These are phyloP conservation scores for Chascanopsetta lugubris DNA, from an alignment of 2,113 vertebrate species.

Conservation along the genomic window DNA sequence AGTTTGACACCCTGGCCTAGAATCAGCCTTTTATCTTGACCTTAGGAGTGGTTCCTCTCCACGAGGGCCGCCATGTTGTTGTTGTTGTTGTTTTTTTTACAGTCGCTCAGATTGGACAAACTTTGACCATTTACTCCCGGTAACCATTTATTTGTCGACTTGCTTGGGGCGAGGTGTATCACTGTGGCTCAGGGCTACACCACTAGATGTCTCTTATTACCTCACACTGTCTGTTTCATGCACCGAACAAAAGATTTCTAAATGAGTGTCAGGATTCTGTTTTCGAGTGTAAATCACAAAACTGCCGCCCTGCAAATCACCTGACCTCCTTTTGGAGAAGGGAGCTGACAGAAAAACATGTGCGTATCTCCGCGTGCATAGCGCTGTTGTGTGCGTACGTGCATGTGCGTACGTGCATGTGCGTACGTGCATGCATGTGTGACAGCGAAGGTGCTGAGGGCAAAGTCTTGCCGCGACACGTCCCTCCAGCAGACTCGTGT, in stretches of 20 bases:
- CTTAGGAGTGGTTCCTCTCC: no score
- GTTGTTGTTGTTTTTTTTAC: no score
- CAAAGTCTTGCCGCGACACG: slow-evolving; percentile 68
- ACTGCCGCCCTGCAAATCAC: neutral
- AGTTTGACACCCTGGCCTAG: no score
- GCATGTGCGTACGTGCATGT: slow-evolving; percentile 23
- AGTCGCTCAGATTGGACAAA: no score
- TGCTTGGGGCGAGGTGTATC: no score
- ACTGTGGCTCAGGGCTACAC: no score
- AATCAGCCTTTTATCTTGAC: no score
- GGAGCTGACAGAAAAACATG: slow-evolving; percentile 49
- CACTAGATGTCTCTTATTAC: no score
- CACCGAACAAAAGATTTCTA: slow-evolving; percentile 1
- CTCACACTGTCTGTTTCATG: no score
- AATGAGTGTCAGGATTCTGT: neutral
- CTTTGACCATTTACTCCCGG: no score
- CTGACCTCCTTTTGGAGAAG: slow-evolving; percentile 2
- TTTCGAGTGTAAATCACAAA: slow-evolving; percentile 13
- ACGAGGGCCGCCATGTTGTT: no score
- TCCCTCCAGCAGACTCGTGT: slow-evolving; percentile 50
- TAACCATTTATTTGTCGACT: no score
- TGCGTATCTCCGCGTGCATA: neutral
- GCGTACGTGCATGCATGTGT: slow-evolving; percentile 24
- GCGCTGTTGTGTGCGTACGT: neutral
- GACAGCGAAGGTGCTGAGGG: slow-evolving; percentile 40